These are phyloP conservation scores for Anoura caudifer DNA, from an alignment of 2,113 vertebrate genomes.

Conservation along the genomic window DNA sequence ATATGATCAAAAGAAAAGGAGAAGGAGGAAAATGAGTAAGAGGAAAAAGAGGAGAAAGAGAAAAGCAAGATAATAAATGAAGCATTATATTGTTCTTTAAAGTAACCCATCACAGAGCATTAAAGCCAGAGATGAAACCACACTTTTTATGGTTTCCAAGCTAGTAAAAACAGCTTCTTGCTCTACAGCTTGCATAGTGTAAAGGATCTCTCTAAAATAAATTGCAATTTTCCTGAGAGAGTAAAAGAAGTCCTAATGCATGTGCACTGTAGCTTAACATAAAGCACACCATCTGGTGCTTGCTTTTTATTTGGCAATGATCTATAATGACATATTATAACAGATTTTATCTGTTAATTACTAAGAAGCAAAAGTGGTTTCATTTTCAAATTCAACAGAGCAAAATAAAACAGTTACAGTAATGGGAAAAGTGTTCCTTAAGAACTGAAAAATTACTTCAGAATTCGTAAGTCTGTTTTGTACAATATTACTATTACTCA, in stretches of 20 bases:
- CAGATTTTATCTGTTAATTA: constrained; percentile 71
- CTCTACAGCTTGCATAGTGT: not conserved
- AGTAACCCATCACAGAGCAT: not conserved
- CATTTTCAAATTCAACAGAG: not conserved
- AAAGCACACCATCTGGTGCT: constrained; percentile 63
- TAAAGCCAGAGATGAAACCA: not conserved
- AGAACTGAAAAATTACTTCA: constrained; percentile 12
- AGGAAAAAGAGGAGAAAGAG: rapidly evolving
- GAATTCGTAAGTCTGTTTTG: not conserved
- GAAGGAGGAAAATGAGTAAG: not conserved
- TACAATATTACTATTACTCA: not conserved
- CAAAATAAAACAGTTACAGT: constrained; percentile 53
- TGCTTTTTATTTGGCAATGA: constrained; percentile 68
- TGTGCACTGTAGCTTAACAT: constrained; percentile 47
- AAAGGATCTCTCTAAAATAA: constrained; percentile 53
- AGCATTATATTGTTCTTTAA: not conserved
- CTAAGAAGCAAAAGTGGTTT: constrained; percentile 64
- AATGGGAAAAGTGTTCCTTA: not conserved
- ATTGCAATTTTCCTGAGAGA: constrained; percentile 31
- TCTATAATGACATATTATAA: constrained; percentile 66
- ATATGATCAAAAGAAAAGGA: not conserved
- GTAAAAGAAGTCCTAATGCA: constrained; percentile 14
- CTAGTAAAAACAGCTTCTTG: not conserved
- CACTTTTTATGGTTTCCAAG: not conserved
- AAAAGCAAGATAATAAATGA: constrained; percentile 1